Evolutionary conservation across 2,113 vertebrate genomes (phyloP), one percentile per base, ranked within the genome.

Genomic region (Trinectes maculatus): DNA sequence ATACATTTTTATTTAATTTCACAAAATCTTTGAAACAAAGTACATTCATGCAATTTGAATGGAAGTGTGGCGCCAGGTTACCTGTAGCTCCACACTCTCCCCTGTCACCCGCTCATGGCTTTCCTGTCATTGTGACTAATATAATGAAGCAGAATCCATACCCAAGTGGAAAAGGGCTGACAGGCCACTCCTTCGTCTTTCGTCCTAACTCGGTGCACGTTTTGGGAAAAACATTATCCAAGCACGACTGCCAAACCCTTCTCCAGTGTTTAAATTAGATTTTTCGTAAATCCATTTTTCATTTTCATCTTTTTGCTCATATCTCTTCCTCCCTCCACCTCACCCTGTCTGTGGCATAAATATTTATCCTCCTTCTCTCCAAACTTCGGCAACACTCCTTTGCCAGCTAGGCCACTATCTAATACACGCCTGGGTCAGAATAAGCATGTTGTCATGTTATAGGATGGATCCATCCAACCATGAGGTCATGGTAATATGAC

Each of bases 401-500:
- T 40, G 25, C 26, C 10, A 3, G 19, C 56, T 53, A 15, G 8
- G 10, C 51, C n/a, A 21, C 11, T 24, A 13, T 37, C 36, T 28
- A 42, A 63, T 21, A 15, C 18, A 33, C 13, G 19, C 9, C n/a
- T 43, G 12, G 60, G 40, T 64, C 28, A 46, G 9, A 44, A 11
- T 18, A 47, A 51, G 28, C 39, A 13, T 18, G 15, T 31, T 63
- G 18, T 37, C 25, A 47, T 12, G 28, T 62, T 39, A 33, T 7
- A 52, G 24, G 37, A 47, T 42, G 58, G 25, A 12, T 42, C 15
- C 9, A 16, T 44, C 8, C 26, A 7, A 28, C 8, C 2, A 53
- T 80, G 56, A 75, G 39, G 39, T 74, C 64, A 70, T 37, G 11
- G 63, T 36, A 37, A 71, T 19, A 61, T 47, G 26, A 74, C 39